A percentile compares a stretch with the other conserved stretches of the same genome.
Conservation (phyloP, 2,113 vertebrate species). For the Lophotis ruficrista region DNA sequence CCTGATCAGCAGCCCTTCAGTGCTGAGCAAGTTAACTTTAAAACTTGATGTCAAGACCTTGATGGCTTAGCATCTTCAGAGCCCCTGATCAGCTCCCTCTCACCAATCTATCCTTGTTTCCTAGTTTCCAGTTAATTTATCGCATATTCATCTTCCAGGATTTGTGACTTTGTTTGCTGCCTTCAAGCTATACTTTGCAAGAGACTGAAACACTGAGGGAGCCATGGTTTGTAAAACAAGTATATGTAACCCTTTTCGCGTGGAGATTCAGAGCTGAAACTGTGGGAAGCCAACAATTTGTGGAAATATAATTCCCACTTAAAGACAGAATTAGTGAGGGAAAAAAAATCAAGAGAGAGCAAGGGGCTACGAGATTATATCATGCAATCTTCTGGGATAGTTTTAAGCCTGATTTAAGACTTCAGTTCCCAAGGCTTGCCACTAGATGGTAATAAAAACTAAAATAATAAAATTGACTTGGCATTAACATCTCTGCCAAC, state of each 20-base stretch:
- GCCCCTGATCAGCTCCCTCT: background rate
- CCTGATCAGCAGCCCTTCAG: background rate
- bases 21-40: background rate
- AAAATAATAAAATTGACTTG: background rate
- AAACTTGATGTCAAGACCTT: background rate
- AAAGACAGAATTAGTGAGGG: background rate
- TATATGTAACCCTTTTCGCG: background rate
- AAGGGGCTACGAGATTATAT: background rate
- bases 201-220: background rate
- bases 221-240: background rate
- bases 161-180: background rate
- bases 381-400: background rate
- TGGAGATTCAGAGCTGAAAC: background rate
- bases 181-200: background rate
- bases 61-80: background rate
- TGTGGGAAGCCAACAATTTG: background rate
- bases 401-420: background rate
- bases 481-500: background rate
- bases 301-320: background rate
- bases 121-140: background rate
- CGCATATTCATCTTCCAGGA: background rate
- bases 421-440: background rate
- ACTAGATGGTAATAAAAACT: conserved; percentile 50
- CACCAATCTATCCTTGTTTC: too few relatives aligned
- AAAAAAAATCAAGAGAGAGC: background rate